Conservation (phyloP, 2,113 vertebrate genomes). For the Numida meleagris region DNA sequence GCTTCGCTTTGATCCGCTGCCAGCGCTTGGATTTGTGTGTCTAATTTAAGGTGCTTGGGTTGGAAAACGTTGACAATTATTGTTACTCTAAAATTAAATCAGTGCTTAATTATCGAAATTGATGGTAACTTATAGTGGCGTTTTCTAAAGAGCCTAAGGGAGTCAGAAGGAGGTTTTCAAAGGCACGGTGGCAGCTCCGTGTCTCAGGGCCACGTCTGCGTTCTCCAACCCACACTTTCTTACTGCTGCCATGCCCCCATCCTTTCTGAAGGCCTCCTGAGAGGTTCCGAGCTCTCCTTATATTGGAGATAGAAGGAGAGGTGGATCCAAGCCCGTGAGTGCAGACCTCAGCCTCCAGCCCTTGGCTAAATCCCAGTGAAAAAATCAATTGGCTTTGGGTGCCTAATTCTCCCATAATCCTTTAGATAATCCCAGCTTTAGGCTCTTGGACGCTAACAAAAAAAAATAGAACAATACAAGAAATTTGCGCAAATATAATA, state of each 20-base stretch:
- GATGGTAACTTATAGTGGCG: conserved; percentile 56
- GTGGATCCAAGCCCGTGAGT: background rate
- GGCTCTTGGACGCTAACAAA: conserved; percentile 3
- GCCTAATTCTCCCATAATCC: conserved; percentile 61
- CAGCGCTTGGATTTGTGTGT: background rate
- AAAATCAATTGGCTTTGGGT: conserved; percentile 59
- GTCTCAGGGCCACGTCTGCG: conserved; percentile 29
- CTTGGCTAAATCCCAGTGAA: conserved; percentile 36
- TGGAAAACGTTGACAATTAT: conserved; percentile 69
- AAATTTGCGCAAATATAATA: background rate
- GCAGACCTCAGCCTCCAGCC: background rate
- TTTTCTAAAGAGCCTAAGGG: conserved; percentile 49
- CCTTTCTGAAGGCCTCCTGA: background rate
- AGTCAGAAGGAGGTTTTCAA: conserved; percentile 42
- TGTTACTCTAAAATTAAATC: conserved; percentile 70
- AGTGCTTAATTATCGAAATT: conserved; percentile 59
- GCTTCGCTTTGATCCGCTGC: conserved; percentile 36
- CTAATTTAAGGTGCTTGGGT: conserved; percentile 55
- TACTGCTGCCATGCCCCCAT: background rate
- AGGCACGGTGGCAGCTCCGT: background rate
- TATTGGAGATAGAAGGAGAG: fast-evolving
- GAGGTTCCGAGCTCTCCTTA: background rate
- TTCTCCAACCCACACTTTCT: background rate
- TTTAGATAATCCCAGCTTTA: conserved; percentile 55
- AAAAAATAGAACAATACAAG: background rate